Evolutionary conservation across 2,113 vertebrate species (phyloP).

Genomic region (Oncorhynchus kisutch): DNA sequence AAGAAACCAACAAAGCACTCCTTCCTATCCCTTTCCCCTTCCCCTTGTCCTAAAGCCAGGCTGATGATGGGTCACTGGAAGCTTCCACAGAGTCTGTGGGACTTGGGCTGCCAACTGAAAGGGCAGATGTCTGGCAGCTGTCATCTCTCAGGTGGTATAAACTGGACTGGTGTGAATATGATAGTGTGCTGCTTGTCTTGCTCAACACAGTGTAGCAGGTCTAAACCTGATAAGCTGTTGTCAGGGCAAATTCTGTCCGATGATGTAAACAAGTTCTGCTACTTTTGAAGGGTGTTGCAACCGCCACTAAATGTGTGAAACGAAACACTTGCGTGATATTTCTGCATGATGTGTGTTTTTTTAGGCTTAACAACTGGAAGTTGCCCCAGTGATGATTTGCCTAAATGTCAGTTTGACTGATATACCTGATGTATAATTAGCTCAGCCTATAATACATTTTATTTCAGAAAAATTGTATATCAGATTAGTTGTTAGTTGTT

Average conservation of each 20-base stretch:
- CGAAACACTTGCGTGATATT: background rate
- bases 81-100: constrained; percentile 78
- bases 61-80: constrained; percentile 83
- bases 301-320: background rate
- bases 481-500: background rate
- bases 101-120: constrained; percentile 77
- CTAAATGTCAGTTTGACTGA: constrained; percentile 14
- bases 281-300: constrained; percentile 10
- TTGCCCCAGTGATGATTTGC: constrained; percentile 37
- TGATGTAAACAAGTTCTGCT: constrained; percentile 23
- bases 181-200: constrained; percentile 27
- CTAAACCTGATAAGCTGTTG: constrained; percentile 29
- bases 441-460: too few species aligned
- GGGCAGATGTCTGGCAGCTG: constrained; percentile 71
- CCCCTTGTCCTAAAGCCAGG: constrained; percentile 65
- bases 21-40: constrained; percentile 18
- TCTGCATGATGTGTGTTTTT: constrained; percentile 55
- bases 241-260: constrained; percentile 25
- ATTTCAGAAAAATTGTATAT: background rate
- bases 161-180: constrained; percentile 63
- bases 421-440: background rate
- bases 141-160: constrained; percentile 77
- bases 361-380: background rate
- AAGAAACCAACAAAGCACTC: constrained; percentile 1
- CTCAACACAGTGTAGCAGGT: constrained; percentile 43